Conservation (phyloP, 2,113 vertebrate species). For the Trogon melanurus region DNA sequence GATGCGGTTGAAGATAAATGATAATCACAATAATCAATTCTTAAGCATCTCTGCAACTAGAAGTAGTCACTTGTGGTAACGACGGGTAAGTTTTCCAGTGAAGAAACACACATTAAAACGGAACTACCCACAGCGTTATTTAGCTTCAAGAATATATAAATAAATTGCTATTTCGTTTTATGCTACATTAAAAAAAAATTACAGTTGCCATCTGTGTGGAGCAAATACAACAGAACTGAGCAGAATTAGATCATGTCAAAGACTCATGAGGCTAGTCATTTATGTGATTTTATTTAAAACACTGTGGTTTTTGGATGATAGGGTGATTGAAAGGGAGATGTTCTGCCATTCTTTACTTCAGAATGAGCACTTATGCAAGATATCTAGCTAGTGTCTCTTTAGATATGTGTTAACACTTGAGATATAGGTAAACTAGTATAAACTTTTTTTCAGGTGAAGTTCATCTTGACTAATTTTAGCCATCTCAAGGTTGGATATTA, state of each 20-base stretch:
- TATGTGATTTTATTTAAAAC: not conserved
- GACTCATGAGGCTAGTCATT: not conserved
- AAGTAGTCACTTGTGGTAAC: not conserved
- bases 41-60: not conserved
- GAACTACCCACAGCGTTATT: not conserved
- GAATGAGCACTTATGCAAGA: not conserved
- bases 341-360: not conserved
- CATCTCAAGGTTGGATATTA: not conserved
- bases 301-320: not conserved
- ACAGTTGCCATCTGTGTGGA: not conserved
- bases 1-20: not conserved
- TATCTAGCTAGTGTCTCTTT: not conserved
- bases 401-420: not conserved
- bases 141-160: not conserved
- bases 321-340: not conserved
- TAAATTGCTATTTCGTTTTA: not conserved
- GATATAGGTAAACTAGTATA: not conserved
- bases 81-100: not conserved
- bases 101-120: not conserved
- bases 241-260: not conserved
- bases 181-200: not conserved
- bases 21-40: not conserved
- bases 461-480: not conserved
- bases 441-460: not conserved
- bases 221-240: not conserved